Evolutionary conservation across 2,113 vertebrate species (phyloP), one percentile per base, ranked within the genome.

Genomic region (Equus quagga): DNA sequence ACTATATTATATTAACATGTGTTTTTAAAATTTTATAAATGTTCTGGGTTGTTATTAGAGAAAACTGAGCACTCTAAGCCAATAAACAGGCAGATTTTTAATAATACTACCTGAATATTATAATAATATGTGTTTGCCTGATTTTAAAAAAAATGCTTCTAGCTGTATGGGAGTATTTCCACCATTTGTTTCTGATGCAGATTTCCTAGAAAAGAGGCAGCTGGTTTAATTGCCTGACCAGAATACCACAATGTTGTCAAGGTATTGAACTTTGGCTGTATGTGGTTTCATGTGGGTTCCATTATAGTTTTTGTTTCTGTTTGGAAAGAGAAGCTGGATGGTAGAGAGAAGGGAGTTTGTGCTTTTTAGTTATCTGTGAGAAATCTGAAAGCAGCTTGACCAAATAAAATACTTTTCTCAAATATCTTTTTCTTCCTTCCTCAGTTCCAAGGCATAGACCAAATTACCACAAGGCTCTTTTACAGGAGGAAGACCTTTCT

Each of bases 341-440:
- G 21, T 23, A 85, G 19, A n/a, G n/a, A 70, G 62, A 78, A 72
- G 6, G 56, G 49, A 81, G 44, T 44, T 78, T 23, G 8, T 82
- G 82, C 49, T 51, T 72, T 80, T 73, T 82, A 79, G 18, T 97
- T 83, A 75, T 87, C 80, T 83, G 58, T 84, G 17, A 83, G 44
- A 93, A 97, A 88, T 78, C 31, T 76, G 17, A 75, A 88, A 88
- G 64, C 46, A 90, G 12, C 14, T 56, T 91, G 36, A 78, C 49
- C 72, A 90, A 90, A 92, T 64, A 62, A 85, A 78, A 94, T 87
- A 76, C 28, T 82, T 76, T 73, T 73, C 24, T 93, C 33, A 88
- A 69, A 33, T 75, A 70, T 49, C 5, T 51, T 93, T 92, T 86
- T 92, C 49, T 90, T 97, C 31, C 62, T 65, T 81, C 36, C 4